Evolutionary conservation across 2,113 vertebrate species (phyloP).

Genomic region (Chiloscyllium plagiosum): DNA sequence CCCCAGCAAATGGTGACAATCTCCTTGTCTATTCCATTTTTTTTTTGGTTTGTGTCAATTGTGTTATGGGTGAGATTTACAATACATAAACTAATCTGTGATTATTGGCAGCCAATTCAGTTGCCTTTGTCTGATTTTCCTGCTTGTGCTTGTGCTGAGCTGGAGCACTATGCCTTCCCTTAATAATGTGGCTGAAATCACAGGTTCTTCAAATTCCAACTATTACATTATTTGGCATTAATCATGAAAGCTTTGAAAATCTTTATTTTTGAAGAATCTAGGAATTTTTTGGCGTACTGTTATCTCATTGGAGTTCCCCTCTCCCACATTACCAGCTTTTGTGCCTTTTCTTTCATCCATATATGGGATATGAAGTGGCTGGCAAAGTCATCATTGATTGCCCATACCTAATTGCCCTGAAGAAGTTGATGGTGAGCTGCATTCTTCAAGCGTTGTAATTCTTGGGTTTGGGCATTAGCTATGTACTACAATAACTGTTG

Average conservation of each 20-base stretch:
- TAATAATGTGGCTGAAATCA: neutral
- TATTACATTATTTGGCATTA: neutral
- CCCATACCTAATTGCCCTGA: too few species aligned
- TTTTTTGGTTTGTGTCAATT: neutral
- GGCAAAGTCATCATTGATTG: too few species aligned
- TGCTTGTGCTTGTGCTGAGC: neutral
- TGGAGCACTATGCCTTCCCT: neutral
- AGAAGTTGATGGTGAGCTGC: too few species aligned
- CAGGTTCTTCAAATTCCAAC: neutral
- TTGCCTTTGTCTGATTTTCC: neutral
- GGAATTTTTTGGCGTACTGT: neutral
- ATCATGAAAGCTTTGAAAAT: neutral
- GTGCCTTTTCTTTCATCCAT: too few species aligned
- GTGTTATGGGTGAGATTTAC: neutral
- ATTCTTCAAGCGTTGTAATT: too few species aligned
- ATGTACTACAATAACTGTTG: too few species aligned
- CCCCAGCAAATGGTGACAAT: neutral
- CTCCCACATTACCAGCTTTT: too few species aligned
- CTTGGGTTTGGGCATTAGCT: too few species aligned
- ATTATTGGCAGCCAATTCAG: neutral
- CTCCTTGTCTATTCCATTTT: neutral
- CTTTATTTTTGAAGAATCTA: neutral
- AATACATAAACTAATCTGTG: neutral
- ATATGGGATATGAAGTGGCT: too few species aligned
- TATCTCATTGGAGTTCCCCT: neutral